Evolutionary conservation across 2,888 invertebrate species (phyloP), one percentile per base, ranked within the genome.

Genomic region (Selenia dentaria): DNA sequence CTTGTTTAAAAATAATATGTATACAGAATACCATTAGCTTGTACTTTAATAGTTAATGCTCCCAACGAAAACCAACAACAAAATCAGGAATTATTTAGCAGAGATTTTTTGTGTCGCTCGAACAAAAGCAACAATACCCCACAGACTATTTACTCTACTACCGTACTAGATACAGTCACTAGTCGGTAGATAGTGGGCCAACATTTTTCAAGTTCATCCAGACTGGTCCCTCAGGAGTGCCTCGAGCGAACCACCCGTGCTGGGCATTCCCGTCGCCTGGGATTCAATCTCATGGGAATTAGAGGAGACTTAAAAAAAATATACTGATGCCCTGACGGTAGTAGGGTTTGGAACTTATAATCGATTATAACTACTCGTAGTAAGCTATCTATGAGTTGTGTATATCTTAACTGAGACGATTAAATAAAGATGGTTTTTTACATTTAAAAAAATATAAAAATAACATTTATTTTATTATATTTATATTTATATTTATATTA

Each of bases 261-360:
- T 65, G 79, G 76, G 75, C 70, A 72, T 62, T 64, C 48, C 40
- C 66, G 80, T 68, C 87, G 77, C 86, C 64, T 74, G 89, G 89
- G 89, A 89, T 88, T 90, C 87, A 90, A 90, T 89, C 89, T 90
- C 89, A 75, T 59, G 89, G 89, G 89, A 90, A 89, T 90, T 90
- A 56, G 59, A 64, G 58, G 59, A 59, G 66, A 62, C 48, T 65
- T 72, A 82, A 87, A 90, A 87, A 84, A 87, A 83, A 70, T 45
- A 31, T 16, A 40, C 31, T 18, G 33, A n/a, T 18, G 33, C 33
- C 25, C 31, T 39, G 39, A 18, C 49, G 37, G 51, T 8, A 22
- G 8, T 22, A 8, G 8, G 6, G 47, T 46, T 46, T 42, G 46
- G 22, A 22, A 8, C 22, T 2, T 8, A 22, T 22, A 3, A 16